These are phyloP conservation scores for Neosilurus mollespiculum DNA, from an alignment of 2,797 vertebrate species.

Conservation along the genomic window DNA sequence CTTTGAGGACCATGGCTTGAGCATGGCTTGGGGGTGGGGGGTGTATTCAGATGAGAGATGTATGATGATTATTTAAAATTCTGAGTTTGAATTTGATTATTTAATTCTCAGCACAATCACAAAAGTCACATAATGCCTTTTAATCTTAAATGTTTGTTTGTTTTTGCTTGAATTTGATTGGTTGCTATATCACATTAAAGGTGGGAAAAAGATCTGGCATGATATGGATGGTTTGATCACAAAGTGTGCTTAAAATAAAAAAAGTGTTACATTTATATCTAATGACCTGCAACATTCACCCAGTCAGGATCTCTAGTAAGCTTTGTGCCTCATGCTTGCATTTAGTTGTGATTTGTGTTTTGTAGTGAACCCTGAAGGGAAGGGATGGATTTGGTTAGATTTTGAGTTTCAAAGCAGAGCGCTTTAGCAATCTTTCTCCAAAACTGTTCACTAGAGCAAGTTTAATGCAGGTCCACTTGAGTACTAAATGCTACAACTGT, in stretches of 20 bases:
- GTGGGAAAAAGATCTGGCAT: not conserved
- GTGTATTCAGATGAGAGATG: not conserved
- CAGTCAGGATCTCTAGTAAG: not conserved
- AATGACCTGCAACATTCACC: not conserved
- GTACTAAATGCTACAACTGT: not conserved
- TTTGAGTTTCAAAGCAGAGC: constrained; percentile 27
- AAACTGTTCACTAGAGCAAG: not conserved
- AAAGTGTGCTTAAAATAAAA: no score
- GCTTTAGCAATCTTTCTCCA: not conserved
- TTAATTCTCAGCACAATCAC: not conserved
- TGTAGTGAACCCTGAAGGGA: not conserved
- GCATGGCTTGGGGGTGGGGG: no score
- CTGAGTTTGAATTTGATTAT: not conserved
- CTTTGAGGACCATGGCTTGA: not conserved
- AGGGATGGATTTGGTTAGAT: constrained; percentile 19
- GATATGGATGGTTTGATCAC: not conserved
- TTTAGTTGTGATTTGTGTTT: not conserved
- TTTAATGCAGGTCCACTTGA: not conserved
- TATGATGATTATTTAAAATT: not conserved
- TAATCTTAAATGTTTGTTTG: not conserved
- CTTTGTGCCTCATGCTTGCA: not conserved
- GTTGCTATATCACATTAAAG: not conserved
- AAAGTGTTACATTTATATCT: no score
- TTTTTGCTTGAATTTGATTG: not conserved
- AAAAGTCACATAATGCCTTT: no score